Base-by-base conservation (phyloP, 92 coral and sea anemone genomes). In the Siderastrea radians region DNA sequence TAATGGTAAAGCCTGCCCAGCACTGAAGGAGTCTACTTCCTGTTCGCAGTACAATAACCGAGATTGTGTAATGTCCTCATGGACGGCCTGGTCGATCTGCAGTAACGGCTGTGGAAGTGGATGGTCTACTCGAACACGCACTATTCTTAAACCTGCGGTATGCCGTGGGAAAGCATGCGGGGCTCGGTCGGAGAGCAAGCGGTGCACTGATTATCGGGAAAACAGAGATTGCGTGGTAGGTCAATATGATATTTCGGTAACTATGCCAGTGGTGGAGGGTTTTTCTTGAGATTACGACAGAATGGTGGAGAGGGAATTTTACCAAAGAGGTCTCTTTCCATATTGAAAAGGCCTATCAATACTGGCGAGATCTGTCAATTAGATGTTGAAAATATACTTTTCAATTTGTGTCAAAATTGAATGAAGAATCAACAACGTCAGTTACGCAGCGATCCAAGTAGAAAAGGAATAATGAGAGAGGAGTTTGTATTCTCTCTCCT, bases 51-150 rank as follows among this genome's bases (percentile, higher is more conserved):
- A 96, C 70, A 94, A 88, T 64, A 92, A 96, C 79, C 78, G 75
- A 7, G 92, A 97, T 60, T 97, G 99, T 65, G 95, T 96, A 9
- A 86, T 95, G 92, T 93, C 98, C 4, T 15, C 90, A 3, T 97
- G 99, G 99, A 74, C 93, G 43, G 38, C 99, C 17, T 97, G 98
- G 98, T 90, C 96, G 72, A 77, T 82, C 63, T 97, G 99, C 79
- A 95, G 90, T 85, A 94, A 90, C 67, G 96, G 98, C 7, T 92
- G 95, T 19, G 98, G 98, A 4, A 86, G 60, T 8, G 99, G 99
- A 43, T 63, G 73, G 44, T 77, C 91, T 6, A 88, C 96, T n/a
- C 95, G 91, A 88, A 91, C 87, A 48, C 90, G 99, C 72, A 85
- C 51, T 26, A 93, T 97, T 16, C 51, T 51, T 2, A 67, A 59